Conservation (phyloP, 2,888 invertebrate species). For the Mesoligia furuncula region DNA sequence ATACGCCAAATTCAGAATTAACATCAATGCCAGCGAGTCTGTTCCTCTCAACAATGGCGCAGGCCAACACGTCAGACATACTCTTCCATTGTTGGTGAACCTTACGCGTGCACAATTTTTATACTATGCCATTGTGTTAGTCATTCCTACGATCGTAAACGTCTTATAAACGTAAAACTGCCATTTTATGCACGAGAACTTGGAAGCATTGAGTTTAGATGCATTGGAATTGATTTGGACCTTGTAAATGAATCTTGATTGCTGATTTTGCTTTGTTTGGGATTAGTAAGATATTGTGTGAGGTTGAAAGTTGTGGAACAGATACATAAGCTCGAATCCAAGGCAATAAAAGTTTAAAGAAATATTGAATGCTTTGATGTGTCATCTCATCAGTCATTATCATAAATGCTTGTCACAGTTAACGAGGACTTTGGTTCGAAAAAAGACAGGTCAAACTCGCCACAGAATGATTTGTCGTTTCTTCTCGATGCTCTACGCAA, state of each 20-base stretch:
- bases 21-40: constrained; percentile 55
- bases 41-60: constrained; percentile 58
- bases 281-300: background rate
- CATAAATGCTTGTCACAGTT: constrained; percentile 11
- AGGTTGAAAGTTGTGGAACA: constrained; percentile 7
- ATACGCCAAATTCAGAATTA: background rate
- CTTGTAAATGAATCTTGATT: constrained; percentile 28
- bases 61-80: constrained; percentile 57
- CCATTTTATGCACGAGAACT: constrained; percentile 52
- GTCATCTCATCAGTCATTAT: constrained; percentile 1
- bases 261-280: constrained; percentile 26
- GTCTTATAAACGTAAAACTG: constrained; percentile 51
- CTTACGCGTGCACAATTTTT: constrained; percentile 62
- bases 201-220: constrained; percentile 40
- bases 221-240: constrained; percentile 35
- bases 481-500: background rate
- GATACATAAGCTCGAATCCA: background rate
- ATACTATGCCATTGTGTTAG: constrained; percentile 59
- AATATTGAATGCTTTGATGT: constrained; percentile 10
- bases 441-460: background rate
- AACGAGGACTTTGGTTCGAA: background rate
- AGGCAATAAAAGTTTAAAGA: background rate
- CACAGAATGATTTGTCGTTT: background rate
- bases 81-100: constrained; percentile 56
- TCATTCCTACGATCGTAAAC: constrained; percentile 49